Evolutionary conservation across 2,797 vertebrate species (phyloP).

Genomic region (Babyrousa celebensis): DNA sequence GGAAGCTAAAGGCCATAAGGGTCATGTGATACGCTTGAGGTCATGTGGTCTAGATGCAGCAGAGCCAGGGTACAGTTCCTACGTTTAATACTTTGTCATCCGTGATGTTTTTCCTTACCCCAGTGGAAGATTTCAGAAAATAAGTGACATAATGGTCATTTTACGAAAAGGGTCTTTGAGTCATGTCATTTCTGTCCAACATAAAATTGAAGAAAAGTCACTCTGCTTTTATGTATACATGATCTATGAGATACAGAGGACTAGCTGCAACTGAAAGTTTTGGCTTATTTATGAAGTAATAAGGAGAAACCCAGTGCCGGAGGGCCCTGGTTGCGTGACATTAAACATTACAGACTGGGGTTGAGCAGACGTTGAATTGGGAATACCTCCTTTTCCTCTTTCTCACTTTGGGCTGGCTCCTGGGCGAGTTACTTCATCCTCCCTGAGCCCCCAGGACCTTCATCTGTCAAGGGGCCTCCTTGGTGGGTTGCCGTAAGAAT

Average conservation of each 20-base stretch:
- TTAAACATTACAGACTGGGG: not conserved
- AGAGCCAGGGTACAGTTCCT: not conserved
- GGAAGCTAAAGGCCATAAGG: not conserved
- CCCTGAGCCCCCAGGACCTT: not conserved
- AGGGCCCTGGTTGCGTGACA: not conserved
- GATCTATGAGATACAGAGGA: not conserved
- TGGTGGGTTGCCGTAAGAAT: not conserved
- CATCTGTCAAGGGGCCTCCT: not conserved
- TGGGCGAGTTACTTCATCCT: not conserved
- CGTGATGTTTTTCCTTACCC: not conserved
- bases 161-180: not conserved
- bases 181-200: not conserved
- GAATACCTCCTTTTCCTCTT: not conserved
- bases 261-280: not conserved
- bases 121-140: not conserved
- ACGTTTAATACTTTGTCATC: not conserved
- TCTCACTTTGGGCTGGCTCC: not conserved
- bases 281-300: constrained; percentile 34
- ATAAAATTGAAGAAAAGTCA: not conserved
- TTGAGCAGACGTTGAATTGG: not conserved
- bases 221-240: not conserved
- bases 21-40: not conserved
- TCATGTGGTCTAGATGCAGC: not conserved
- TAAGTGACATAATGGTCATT: not conserved
- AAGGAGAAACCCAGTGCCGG: not conserved